Conservation (phyloP, 2,113 vertebrate species). For the Thamnophis sirtalis region DNA sequence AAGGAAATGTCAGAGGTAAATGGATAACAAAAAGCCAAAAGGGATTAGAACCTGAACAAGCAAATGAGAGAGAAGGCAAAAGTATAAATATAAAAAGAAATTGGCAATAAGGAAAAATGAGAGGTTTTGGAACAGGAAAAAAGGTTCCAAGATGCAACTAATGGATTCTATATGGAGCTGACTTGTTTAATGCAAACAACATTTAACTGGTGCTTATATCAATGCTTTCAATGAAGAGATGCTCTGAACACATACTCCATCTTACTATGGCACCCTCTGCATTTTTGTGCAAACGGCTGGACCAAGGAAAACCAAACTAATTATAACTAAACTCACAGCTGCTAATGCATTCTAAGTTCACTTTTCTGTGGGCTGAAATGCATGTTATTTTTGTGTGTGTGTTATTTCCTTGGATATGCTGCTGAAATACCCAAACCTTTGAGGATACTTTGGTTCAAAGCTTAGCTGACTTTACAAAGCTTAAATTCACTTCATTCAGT, state of each 20-base stretch:
- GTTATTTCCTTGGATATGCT: not conserved
- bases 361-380: not conserved
- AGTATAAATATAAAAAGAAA: not conserved
- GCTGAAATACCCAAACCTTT: not conserved
- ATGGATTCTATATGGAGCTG: not conserved
- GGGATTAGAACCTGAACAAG: not conserved
- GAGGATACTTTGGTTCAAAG: not conserved
- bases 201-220: not conserved
- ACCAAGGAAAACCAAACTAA: not conserved
- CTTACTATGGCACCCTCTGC: not conserved
- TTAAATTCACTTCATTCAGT: not conserved
- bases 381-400: not conserved
- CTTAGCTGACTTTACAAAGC: not conserved
- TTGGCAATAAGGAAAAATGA: not conserved
- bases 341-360: not conserved
- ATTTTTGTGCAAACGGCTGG: not conserved
- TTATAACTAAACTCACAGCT: not conserved
- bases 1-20: not conserved
- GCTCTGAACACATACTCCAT: not conserved
- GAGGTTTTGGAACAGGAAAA: not conserved
- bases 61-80: not conserved
- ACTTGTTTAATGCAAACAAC: not conserved
- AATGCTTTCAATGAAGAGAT: not conserved
- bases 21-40: too few species aligned
- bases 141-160: not conserved